Evolutionary conservation across 2,888 invertebrate species (phyloP).

Genomic region (Pemphredon lugubris): DNA sequence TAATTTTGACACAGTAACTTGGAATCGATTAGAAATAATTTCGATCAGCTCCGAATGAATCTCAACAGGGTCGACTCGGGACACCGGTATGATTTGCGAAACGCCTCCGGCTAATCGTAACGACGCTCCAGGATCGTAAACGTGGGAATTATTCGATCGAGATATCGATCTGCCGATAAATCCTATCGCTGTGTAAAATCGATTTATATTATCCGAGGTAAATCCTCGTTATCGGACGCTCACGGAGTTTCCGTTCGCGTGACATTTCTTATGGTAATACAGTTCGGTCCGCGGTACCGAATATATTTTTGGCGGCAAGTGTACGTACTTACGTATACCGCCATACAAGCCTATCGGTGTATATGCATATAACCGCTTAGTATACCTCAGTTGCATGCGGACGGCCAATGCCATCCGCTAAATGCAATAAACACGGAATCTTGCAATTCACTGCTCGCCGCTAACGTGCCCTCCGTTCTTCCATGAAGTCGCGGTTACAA

Average conservation of each 20-base stretch:
- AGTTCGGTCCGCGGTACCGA: background rate
- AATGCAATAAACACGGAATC: conserved; percentile 76
- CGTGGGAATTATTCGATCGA: no score
- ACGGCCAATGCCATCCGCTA: conserved; percentile 73
- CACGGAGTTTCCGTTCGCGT: conserved; percentile 40
- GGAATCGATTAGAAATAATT: no score
- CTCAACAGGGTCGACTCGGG: no score
- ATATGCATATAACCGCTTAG: conserved; percentile 53
- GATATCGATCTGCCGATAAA: no score
- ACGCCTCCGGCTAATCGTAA: no score
- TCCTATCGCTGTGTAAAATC: no score
- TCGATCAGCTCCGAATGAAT: no score
- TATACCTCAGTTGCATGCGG: conserved; percentile 70
- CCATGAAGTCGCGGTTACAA: conserved; percentile 54
- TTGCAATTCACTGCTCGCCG: conserved; percentile 68
- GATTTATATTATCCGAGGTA: no score
- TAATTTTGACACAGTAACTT: no score
- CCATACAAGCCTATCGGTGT: conserved; percentile 41
- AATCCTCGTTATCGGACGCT: no score
- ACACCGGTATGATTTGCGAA: no score
- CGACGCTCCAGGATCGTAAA: no score
- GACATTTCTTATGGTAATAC: conserved; percentile 2
- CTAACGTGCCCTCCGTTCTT: conserved; percentile 53
- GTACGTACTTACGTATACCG: conserved; percentile 56
- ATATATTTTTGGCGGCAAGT: conserved; percentile 56